Evolutionary conservation across 2,113 vertebrate species (phyloP), one percentile per base, ranked within the genome.

Genomic region (Hirundichthys speculiger): DNA sequence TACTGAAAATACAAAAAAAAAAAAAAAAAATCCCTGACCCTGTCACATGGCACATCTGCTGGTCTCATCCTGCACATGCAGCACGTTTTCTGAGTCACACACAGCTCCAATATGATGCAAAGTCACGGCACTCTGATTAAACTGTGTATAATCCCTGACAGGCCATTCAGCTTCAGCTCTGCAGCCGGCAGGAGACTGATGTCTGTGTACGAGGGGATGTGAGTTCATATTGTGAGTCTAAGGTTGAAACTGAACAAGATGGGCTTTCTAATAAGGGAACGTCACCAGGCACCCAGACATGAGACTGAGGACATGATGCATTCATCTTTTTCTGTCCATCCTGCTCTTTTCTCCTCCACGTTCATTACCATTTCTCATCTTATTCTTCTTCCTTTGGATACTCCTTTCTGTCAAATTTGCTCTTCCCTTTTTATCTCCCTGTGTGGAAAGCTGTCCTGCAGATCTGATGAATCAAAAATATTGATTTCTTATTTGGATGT

Each of bases 51-150:
- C 56, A 3, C 48, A 56, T 74, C 71, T 60, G 71, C 18, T 7
- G 2, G 40, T 39, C 48, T 54, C 48, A 16, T 60, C 40, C 8
- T 1, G 59, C 72, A 80, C 80, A 82, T 81, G 75, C 46, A 20
- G 73, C 75, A 73, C 62, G 82, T 87, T 88, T 73, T 77, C 61
- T 62, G 72, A 73, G 34, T 75, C 53, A 62, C 69, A 72, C 70
- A 27, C 70, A 39, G 56, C 67, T 72, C 45, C 53, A 41, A 60
- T 75, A 80, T 65, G 75, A 86, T 84, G 82, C 76, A 69, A 84
- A 84, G 82, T 86, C 85, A 79, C 82, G 51, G 79, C 53, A 61
- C 67, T 64, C 61, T 18, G 73, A 87, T 88, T 90, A 89, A 90
- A 89, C 82, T 24, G 49, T 64, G 59, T 57, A 65, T 90, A 90